Evolutionary conservation across 1,140 invertebrate species (phyloP), one percentile per base, ranked within the genome.

Genomic region (Ditylenchus dipsaci): DNA sequence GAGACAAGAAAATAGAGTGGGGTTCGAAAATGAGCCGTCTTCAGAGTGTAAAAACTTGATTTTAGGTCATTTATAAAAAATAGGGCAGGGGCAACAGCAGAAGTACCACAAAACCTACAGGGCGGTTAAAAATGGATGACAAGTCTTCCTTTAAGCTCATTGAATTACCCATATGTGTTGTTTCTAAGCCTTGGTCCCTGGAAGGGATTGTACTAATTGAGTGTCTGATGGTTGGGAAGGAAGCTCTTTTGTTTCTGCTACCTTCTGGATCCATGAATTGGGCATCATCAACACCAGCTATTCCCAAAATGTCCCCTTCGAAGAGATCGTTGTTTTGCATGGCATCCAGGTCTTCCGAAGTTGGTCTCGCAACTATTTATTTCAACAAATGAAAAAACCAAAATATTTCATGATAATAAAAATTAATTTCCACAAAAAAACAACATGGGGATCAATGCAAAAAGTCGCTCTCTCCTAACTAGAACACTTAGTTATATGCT

Each of bases 271-370:
- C 11, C 33, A 38, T 38, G 11, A 38, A 11, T 38, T 38, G 33
- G 11, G 33, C 33, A 11, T 38, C 33, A 38, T 38, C 33, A 38
- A 38, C 33, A 38, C 33, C 33, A 38, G 64, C 60, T 64, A 68
- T 68, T 49, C 79, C 79, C 33, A 83, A 63, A 21, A 81, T 81
- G 65, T 81, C 79, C 56, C 79, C 79, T 65, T 68, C 80, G 69
- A 82, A 82, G n/a, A 83, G 69, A 38, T 76, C 66, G 8, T 62
- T 63, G 49, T 83, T 83, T 62, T 82, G 75, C 57, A 82, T 77
- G 21, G 79, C 74, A 57, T 83, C 79, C 23, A 82, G 42, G 30
- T 83, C 75, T 15, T 65, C 64, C 8, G 57, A 49, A 38, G 75
- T 80, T 47, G 80, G 80, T 66, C 71, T 76, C 29, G 63, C 56